Evolutionary conservation across 2,888 invertebrate genomes (phyloP).

Genomic region (Volucella inflata): DNA sequence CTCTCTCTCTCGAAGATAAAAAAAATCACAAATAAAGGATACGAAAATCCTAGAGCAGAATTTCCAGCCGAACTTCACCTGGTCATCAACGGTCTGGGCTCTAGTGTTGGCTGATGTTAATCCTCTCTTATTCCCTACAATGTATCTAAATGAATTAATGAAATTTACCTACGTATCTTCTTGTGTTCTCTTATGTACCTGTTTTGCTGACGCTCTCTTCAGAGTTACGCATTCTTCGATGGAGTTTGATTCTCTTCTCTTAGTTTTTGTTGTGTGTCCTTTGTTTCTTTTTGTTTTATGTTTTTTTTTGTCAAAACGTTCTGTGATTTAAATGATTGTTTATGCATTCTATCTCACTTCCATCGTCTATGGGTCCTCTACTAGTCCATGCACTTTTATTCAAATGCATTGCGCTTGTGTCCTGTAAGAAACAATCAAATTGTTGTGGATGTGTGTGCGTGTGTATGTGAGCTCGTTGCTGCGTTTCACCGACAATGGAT

Average conservation of each 20-base stretch:
- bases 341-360: slow-evolving; percentile 16
- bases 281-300: too few relatives aligned
- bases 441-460: too few relatives aligned
- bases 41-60: not conserved
- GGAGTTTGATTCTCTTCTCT: not conserved
- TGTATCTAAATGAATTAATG: slow-evolving; percentile 39
- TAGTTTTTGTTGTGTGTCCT: not conserved
- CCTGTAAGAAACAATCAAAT: not conserved
- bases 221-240: slow-evolving; percentile 2
- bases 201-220: slow-evolving; percentile 28
- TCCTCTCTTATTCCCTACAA: slow-evolving; percentile 20
- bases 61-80: not conserved
- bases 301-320: not conserved
- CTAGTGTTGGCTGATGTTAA: not conserved
- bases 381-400: slow-evolving; percentile 43
- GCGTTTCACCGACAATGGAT: slow-evolving; percentile 14
- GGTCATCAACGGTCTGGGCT: not conserved
- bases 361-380: not conserved
- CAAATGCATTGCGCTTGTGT: slow-evolving; percentile 53
- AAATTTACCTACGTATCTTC: slow-evolving; percentile 35
- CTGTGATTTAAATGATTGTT: slow-evolving; percentile 43
- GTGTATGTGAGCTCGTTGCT: not conserved
- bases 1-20: not conserved
- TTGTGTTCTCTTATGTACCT: slow-evolving; percentile 43
- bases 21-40: not conserved